Conservation (phyloP, 2,797 vertebrate genomes). For the Cynopterus sphinx region DNA sequence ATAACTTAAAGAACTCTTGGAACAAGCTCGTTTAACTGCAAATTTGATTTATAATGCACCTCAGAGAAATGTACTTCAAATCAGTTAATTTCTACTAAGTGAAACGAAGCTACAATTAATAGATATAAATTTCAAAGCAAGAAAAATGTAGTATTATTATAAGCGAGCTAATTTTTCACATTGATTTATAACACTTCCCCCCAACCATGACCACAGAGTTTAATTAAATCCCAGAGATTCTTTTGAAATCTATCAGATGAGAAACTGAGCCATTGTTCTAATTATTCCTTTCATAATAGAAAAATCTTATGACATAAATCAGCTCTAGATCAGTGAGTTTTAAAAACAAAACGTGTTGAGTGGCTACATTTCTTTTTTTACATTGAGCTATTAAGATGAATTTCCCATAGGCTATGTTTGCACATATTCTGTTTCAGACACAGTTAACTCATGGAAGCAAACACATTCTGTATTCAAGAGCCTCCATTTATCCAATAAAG, state of each 20-base stretch:
- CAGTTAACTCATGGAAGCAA: not conserved
- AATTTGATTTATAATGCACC: constrained; percentile 58
- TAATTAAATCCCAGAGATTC: not conserved
- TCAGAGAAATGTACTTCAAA: constrained; percentile 55
- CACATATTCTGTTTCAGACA: constrained; percentile 30
- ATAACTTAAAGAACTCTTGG: constrained; percentile 24
- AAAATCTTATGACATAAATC: not conserved
- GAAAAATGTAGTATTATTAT: not conserved
- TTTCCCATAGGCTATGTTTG: not conserved
- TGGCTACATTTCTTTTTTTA: not conserved
- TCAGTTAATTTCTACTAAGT: constrained; percentile 59
- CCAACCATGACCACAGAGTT: not conserved
- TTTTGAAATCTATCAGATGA: not conserved
- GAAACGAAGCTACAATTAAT: constrained; percentile 60
- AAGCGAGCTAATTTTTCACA: constrained; percentile 18
- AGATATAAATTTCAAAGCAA: constrained; percentile 58
- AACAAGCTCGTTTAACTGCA: constrained; percentile 52
- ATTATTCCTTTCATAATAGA: constrained; percentile 14
- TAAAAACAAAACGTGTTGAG: not conserved
- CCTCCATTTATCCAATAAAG: constrained; percentile 23
- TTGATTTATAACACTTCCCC: not conserved
- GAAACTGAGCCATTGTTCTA: not conserved
- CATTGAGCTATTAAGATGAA: not conserved
- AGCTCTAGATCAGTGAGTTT: not conserved
- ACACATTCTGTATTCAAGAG: not conserved